Base-by-base conservation (phyloP, 2,797 vertebrate species). In the Sebastolobus alascanus region DNA sequence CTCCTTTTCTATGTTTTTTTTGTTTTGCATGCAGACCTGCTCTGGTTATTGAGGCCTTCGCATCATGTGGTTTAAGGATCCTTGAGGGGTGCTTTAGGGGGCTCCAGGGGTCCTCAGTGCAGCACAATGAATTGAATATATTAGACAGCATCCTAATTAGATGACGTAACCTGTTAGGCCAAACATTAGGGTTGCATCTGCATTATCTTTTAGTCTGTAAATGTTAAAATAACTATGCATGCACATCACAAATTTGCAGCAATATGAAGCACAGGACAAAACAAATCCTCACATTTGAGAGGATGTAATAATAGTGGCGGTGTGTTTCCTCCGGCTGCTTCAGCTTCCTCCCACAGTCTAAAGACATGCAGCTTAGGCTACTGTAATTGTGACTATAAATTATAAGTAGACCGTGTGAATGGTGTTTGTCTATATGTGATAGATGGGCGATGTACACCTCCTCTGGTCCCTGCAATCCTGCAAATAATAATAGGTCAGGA, bases 101-200 rank as follows among this genome's bases (percentile, higher is more conserved):
- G 29, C 33, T 83, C 29, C 2, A 5, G n/a, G 74, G 59, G 9
- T 75, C 50, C 55, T 65, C 43, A 20, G 37, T 76, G 69, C 76
- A 80, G 58, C 73, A 77, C 67, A 68, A 22, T 75, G 61, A 82
- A 52, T 25, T 68, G 50, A 81, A 89, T 89, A 33, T 13, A 82
- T 79, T 84, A 68, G 27, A 79, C 31, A 55, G 69, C 60, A 78
- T 84, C 71, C 54, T 68, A 43, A 84, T 77, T n/a, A 73, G 63
- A 79, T 79, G 33, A 82, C 60, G 73, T 70, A 75, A 75, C 22
- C 60, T 66, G 52, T 79, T 65, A 55, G 6, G 18, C 46, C 64
- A 59, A 4, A 27, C 71, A 56, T 22, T n/a, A n/a, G 29, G 5
- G 9, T 4, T 61, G 61, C 31, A 22, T 65, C 66, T 22, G 35